Percentiles rank a stretch among this genome's conserved stretches.
Conservation (phyloP, 1,140 invertebrate genomes). For the Drosophila rhopaloa region DNA sequence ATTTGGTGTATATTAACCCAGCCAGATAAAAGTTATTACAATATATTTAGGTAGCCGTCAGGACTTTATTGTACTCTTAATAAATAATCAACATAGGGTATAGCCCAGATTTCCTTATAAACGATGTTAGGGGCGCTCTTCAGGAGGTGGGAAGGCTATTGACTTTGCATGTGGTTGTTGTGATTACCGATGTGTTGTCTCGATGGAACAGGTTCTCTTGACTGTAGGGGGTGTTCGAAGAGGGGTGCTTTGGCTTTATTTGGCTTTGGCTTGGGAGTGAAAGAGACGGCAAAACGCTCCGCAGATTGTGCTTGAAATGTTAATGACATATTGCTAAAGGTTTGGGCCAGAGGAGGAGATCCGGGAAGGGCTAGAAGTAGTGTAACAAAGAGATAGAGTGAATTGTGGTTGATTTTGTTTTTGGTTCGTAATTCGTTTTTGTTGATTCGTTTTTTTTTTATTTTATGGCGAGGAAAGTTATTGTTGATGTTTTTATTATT, state of each 20-base stretch:
- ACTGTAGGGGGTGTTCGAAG: neutral
- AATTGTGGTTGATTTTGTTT: conserved; percentile 7
- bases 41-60: too few species aligned
- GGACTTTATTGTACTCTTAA: neutral
- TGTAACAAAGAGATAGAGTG: conserved; percentile 11
- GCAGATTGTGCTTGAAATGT: conserved; percentile 38
- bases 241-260: neutral
- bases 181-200: conserved; percentile 8
- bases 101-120: neutral
- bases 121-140: conserved; percentile 9
- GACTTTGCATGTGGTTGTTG: conserved; percentile 6
- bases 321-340: conserved; percentile 41
- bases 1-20: too few species aligned
- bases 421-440: conserved; percentile 44
- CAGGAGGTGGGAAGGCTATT: conserved; percentile 11
- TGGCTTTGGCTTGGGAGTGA: neutral
- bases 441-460: conserved; percentile 33
- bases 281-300: conserved; percentile 36
- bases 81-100: neutral
- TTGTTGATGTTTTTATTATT: conserved; percentile 34
- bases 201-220: conserved; percentile 21
- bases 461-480: conserved; percentile 13
- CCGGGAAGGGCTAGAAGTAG: neutral
- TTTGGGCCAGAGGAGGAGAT: neutral
- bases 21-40: too few species aligned